Evolutionary conservation across 30 jellyfish, hydroid and myxozoan genomes (phyloP), one percentile per base, ranked within the genome.

Genomic region (Aurelia aurita): DNA sequence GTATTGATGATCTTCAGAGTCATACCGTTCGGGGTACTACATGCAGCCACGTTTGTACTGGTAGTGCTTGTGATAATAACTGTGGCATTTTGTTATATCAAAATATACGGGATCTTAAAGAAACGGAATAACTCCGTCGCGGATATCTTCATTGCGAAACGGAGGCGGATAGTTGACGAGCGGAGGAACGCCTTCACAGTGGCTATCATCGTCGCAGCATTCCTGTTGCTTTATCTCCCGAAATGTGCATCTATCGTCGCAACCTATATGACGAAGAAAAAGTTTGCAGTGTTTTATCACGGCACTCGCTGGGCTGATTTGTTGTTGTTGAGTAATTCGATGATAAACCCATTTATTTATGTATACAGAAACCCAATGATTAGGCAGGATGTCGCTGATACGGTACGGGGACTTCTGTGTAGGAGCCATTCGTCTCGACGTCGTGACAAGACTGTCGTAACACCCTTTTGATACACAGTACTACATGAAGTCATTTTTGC

Each of bases 111-210:
- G 7, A 29, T 45, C 1, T 15, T 20, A 57, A 71, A 14, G 29
- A 43, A 46, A 58, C 23, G 29, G 29, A 71, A 29, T 29, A 71
- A 35, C 69, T 16, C 22, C 3, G 84, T 46, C 12, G 16, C 57
- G 1, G 69, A 57, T 18, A 22, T 19, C 11, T 12, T 46, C 47
- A 71, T 31, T 25, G 69, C 84, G 0, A 26, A 22, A 45, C 23
- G 57, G 15, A 71, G 26, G 31, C 22, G 46, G 2, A 27, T 27
- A 9, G 39, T 46, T 9, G 31, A 31, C 8, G 84, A 71, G 46
- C 54, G 69, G 69, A 71, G 57, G 69, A 16, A 22, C 22, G 67
- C 84, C 23, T 31, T 18, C 19, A 71, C 84, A 39, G 57, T 58
- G 27, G 29, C 29, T 16, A n/a, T 16, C 69, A 71, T 71, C 44